Evolutionary conservation across 2,113 vertebrate genomes (phyloP), one percentile per base, ranked within the genome.

Genomic region (Erinaceus europaeus): DNA sequence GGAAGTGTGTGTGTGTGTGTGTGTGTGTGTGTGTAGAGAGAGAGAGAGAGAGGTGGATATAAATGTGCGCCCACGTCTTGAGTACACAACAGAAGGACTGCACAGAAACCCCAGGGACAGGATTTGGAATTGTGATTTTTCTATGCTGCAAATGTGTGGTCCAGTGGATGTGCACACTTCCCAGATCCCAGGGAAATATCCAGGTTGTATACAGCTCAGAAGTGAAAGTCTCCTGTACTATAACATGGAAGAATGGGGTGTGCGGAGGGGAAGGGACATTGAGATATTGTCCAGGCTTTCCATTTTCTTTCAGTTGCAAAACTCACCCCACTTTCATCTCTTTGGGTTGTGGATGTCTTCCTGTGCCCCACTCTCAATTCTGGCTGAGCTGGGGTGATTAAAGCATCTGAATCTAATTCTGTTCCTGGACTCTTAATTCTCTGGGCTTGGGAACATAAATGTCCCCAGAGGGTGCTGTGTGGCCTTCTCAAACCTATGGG

Each of bases 241-340:
- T 48, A 81, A 82, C n/a, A 88, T 50, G 38, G 72, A 44, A 27
- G 50, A 40, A 29, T 75, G 50, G 29, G 25, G 4, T 40, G 12
- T 71, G 59, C 36, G 52, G 32, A 55, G 29, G 21, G 27, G 57
- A 25, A 10, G 25, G 2, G 44, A 18, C 40, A 20, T 3, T 52
- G 80, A 90, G 91, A 90, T 40, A 74, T 44, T 79, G 36, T 73
- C 81, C 67, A 90, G 74, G 69, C 55, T 89, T 81, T 52, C 36
- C 27, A 40, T 72, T 81, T 84, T 36, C 75, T 73, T 57, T 73
- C 36, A 64, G 46, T 36, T 79, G n/a, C 29, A 55, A 68, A 89
- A 68, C 29, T 6, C 2, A 18, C 32, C 32, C 10, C 11, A 40
- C 21, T 9, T 11, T 27, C 20, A 42, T 62, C 32, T 90, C 40